Conservation (phyloP, 1,140 invertebrate species). For the Eufriesea mexicana region DNA sequence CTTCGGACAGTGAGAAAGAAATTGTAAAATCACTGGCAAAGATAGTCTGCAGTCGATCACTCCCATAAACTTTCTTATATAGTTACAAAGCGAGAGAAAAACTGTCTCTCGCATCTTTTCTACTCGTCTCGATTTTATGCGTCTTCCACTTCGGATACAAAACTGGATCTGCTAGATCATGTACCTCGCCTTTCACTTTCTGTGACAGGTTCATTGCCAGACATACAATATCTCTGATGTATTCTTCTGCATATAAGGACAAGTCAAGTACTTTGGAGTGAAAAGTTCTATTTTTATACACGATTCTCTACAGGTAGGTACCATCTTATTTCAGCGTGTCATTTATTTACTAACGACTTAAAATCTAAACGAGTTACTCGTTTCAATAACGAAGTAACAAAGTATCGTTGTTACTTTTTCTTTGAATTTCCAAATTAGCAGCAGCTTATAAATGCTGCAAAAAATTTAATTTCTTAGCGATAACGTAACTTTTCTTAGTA, state of each 20-base stretch:
- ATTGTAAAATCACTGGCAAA: conserved; percentile 8
- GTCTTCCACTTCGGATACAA: conserved; percentile 35
- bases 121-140: neutral
- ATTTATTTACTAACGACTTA: too few relatives aligned
- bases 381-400: neutral
- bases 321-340: neutral
- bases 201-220: conserved; percentile 32
- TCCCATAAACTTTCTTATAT: conserved; percentile 69
- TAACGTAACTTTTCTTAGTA: neutral
- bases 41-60: conserved; percentile 62
- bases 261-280: neutral
- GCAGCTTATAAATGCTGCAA: neutral
- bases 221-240: neutral
- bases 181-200: conserved; percentile 50
- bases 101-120: conserved; percentile 11
- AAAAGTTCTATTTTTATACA: neutral
- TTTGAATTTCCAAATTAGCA: neutral
- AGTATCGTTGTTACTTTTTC: neutral
- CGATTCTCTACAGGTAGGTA: neutral
- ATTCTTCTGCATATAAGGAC: neutral
- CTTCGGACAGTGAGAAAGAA: neutral
- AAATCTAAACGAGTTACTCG: neutral
- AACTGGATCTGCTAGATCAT: conserved; percentile 48
- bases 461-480: too few relatives aligned
- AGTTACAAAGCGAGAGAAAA: conserved; percentile 47